Evolutionary conservation across 2,888 invertebrate genomes (phyloP).

Genomic region (Drosophila quinaria): DNA sequence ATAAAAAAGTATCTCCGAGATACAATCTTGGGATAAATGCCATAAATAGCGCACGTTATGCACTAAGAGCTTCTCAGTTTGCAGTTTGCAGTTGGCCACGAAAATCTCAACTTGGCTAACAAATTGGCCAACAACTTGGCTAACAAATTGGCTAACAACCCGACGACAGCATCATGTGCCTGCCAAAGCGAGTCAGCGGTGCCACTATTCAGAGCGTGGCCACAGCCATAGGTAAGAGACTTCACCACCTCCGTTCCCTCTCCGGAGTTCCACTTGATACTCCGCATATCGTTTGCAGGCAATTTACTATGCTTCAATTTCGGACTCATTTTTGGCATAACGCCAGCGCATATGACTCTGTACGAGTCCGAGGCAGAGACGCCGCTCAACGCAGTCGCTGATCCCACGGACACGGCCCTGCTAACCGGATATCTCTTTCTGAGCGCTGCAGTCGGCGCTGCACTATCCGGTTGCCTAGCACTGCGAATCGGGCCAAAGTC

Average conservation of each 20-base stretch:
- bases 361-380: constrained; percentile 73
- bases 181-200: constrained; percentile 71
- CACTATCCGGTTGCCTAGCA: constrained; percentile 75
- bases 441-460: constrained; percentile 76
- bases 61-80: constrained; percentile 58
- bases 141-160: constrained; percentile 2
- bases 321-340: constrained; percentile 83
- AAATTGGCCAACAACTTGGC: too few relatives aligned
- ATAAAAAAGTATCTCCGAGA: constrained; percentile 41
- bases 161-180: constrained; percentile 65
- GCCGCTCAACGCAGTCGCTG: constrained; percentile 71
- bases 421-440: constrained; percentile 77
- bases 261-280: background rate
- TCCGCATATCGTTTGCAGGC: constrained; percentile 53
- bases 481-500: constrained; percentile 79
- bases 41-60: constrained; percentile 62
- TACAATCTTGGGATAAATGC: constrained; percentile 25
- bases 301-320: constrained; percentile 82
- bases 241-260: fast-evolving
- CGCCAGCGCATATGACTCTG: constrained; percentile 76
- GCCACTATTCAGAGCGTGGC: constrained; percentile 70
- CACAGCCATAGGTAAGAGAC: constrained; percentile 64
- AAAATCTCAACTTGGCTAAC: constrained; percentile 6
- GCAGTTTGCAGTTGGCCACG: constrained; percentile 18
- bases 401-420: constrained; percentile 70